Evolutionary conservation across 2,888 invertebrate genomes (phyloP), one percentile per base, ranked within the genome.

Genomic region (Epinotia ramella): DNA sequence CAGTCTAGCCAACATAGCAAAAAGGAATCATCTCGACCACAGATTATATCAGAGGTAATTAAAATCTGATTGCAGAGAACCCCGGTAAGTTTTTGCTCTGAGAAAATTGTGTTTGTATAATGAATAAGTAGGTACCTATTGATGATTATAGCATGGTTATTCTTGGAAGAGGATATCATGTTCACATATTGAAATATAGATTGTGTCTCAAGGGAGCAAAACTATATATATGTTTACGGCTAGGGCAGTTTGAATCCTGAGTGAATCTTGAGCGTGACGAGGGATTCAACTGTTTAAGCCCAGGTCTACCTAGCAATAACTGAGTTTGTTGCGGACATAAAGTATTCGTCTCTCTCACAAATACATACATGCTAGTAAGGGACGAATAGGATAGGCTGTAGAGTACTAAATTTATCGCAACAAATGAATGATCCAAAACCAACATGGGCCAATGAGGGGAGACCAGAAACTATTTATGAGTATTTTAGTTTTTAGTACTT

Each of bases 1-100:
- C 53, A 68, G 18, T 62, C 56, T 56, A 56, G 44, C 68, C 62
- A 68, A 73, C 62, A 68, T 24, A 73, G 44, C 63, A 73, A 73
- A 73, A 73, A 57, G 60, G 62, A 60, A 64, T 63, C 63, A 53
- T 56, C 68, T 68, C 63, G 20, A 16, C 28, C 63, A 68, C 56
- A 68, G 73, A 73, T 63, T 46, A 68, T 68, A 73, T 73, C 73
- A 63, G 44, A 24, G 18, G 44, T 73, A 73, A 73, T 73, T 68
- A 73, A 73, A 73, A 73, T 62, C 28, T 68, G 67, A 73, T 67
- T 53, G 56, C 49, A 68, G 56, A 68, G 40, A 67, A 28, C 63
- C 6, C 12, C 40, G 24, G 13, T 57, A 13, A 56, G 64, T 64
- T 63, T 63, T 40, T 64, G 73, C 59, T 66, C 33, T 46, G 24